Percentiles rank a stretch among this genome's conserved stretches.
Conservation (phyloP, 2,888 invertebrate genomes). For the Cerastis rubricosa region DNA sequence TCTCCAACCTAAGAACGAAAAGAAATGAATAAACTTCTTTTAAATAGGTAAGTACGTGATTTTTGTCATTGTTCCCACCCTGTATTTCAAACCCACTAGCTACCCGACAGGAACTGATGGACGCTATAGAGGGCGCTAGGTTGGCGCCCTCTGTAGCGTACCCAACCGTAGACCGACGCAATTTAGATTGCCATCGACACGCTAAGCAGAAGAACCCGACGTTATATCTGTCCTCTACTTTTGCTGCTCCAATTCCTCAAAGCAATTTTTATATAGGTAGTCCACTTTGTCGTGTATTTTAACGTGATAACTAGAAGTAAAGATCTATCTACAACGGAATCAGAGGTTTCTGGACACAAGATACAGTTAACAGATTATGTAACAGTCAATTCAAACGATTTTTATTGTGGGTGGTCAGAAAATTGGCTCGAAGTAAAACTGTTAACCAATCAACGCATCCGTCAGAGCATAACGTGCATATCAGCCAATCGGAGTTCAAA, state of each 20-base stretch:
- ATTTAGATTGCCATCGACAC: no score
- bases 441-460: conserved; percentile 3
- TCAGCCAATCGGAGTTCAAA: conserved; percentile 1
- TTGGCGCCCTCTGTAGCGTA: no score
- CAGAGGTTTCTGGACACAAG: neutral
- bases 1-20: neutral
- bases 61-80: neutral
- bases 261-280: no score
- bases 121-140: no score
- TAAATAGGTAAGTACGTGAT: neutral
- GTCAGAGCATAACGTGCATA: neutral
- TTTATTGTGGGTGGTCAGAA: neutral
- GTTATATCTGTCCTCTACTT: neutral
- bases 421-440: neutral
- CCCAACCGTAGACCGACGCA: no score
- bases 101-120: neutral
- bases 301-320: neutral
- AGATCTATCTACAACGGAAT: neutral
- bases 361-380: neutral
- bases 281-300: neutral
- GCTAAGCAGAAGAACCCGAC: neutral
- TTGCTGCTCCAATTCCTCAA: neutral
- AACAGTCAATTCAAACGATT: neutral
- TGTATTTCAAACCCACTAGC: neutral
- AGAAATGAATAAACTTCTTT: neutral